These are phyloP conservation scores for Miichthys miiuy DNA, from an alignment of 2,797 vertebrate genomes.

Conservation along the genomic window DNA sequence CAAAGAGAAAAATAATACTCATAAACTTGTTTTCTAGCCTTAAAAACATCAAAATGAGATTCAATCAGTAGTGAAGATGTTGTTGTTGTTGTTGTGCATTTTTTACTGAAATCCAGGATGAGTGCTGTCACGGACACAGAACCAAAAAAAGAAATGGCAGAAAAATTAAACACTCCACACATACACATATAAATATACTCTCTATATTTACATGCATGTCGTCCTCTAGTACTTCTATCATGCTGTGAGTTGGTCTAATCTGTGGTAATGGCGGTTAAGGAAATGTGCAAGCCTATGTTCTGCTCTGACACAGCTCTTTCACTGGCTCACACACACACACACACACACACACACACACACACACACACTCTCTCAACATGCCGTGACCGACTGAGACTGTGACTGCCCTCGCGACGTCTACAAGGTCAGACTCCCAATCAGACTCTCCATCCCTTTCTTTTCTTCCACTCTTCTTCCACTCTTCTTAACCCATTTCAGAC, in stretches of 20 bases:
- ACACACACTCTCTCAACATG: slow-evolving; percentile 9
- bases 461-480: slow-evolving; percentile 8
- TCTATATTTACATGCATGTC: slow-evolving; percentile 14
- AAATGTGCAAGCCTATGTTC: slow-evolving; percentile 35
- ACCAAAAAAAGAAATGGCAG: neutral
- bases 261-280: slow-evolving; percentile 32
- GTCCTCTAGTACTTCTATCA: slow-evolving; percentile 25
- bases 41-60: neutral
- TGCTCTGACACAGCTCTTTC: slow-evolving; percentile 34
- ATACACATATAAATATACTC: neutral
- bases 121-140: neutral
- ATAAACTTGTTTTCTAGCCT: neutral
- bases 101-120: neutral
- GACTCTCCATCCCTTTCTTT: slow-evolving; percentile 18
- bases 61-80: neutral
- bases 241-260: slow-evolving; percentile 27
- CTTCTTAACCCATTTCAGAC: slow-evolving; percentile 24
- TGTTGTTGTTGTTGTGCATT: neutral
- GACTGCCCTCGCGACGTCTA: slow-evolving; percentile 29
- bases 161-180: neutral
- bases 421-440: slow-evolving; percentile 65
- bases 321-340: slow-evolving; percentile 25
- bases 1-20: slow-evolving; percentile 17
- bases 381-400: slow-evolving; percentile 45
- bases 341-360: slow-evolving; percentile 36